Evolutionary conservation across 2,797 vertebrate species (phyloP).

Genomic region (Coilia nasus): DNA sequence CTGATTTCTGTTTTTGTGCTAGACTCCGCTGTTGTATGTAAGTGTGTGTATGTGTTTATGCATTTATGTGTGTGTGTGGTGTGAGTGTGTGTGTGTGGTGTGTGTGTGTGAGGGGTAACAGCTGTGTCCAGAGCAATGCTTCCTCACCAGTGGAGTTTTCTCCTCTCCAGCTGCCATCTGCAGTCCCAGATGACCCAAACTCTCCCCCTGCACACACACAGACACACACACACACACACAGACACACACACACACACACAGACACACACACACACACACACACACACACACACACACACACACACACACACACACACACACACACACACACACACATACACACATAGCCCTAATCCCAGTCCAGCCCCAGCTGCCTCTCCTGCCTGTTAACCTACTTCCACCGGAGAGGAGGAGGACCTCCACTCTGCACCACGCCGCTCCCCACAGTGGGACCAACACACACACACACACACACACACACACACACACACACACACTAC

Average conservation of each 20-base stretch:
- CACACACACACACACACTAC: too few relatives aligned
- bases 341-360: neutral
- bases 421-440: neutral
- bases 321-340: neutral
- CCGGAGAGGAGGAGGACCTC: slow-evolving; percentile 18
- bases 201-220: slow-evolving; percentile 31
- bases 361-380: slow-evolving; percentile 72
- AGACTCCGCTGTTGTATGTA: slow-evolving; percentile 35
- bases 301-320: slow-evolving; percentile 7
- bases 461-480: too few relatives aligned
- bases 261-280: neutral
- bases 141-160: slow-evolving; percentile 71
- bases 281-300: neutral
- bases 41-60: slow-evolving; percentile 60
- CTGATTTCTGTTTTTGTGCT: neutral
- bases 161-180: slow-evolving; percentile 79
- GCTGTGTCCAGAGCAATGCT: slow-evolving; percentile 69
- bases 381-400: slow-evolving; percentile 51
- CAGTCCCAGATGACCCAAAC: slow-evolving; percentile 74
- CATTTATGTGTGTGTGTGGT: slow-evolving; percentile 24
- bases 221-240: slow-evolving; percentile 20
- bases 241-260: slow-evolving; percentile 14
- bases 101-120: slow-evolving; percentile 70
- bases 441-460: slow-evolving; percentile 37
- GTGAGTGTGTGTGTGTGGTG: slow-evolving; percentile 49